Evolutionary conservation across 2,888 invertebrate genomes (phyloP), one percentile per base, ranked within the genome.

Genomic region (Drosophila ustulata): DNA sequence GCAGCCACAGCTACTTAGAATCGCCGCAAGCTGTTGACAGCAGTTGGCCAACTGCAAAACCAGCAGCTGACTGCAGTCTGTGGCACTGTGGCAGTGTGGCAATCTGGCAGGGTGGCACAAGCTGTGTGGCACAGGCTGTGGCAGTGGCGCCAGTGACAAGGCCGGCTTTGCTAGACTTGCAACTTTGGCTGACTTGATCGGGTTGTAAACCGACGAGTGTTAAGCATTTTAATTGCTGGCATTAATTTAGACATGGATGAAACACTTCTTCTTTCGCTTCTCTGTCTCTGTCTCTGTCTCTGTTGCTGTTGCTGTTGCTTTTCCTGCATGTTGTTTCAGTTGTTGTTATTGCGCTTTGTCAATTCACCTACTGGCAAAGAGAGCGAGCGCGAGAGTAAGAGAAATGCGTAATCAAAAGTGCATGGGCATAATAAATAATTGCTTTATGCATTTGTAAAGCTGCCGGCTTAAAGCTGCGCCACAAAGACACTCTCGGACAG

Each of bases 201-300:
- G 66, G 43, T 50, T 58, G 73, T 34, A 55, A 57, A 59, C 53
- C 77, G 70, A 69, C 72, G 71, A 78, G 86, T 82, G 87, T 80
- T 83, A 78, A 83, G 76, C 87, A 81, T 81, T 82, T 82, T 82
- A 82, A 83, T 83, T 77, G 87, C 79, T 45, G 87, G 84, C 87
- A 83, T 83, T 86, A 78, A 83, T 81, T 83, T 69, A 56, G 73
- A 77, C 77, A 62, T 71, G 73, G 53, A 57, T 72, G 53, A n/a
- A 63, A 39, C 68, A 81, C 66, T 64, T 56, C 11, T 11, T 34
- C 34, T 11, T 34, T 34, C 34, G 4, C 9, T 34, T 8, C 34
- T 34, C 34, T 34, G 30, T 30, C 30, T 6, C 30, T 6, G 4
- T 30, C 7, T 6, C 30, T 4, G 30, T 6, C 2, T 18, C 18